Evolutionary conservation across 2,888 invertebrate species (phyloP).

Genomic region (Minunthozetes semirufus): DNA sequence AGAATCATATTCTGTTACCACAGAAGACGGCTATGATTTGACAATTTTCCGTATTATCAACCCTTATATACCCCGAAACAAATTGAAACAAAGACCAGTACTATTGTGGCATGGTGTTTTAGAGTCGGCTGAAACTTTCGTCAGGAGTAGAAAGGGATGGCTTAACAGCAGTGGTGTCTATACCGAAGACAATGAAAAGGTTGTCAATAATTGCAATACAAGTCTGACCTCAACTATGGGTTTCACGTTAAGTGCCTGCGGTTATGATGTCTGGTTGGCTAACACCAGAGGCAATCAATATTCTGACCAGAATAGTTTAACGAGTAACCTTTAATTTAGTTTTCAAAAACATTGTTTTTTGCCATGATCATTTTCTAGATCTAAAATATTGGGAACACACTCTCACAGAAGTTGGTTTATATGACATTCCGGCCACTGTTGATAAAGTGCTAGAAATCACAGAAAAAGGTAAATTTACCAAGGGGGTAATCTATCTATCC

Average conservation of each 20-base stretch:
- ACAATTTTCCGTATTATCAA: slow-evolving; percentile 25
- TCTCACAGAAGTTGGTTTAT: slow-evolving; percentile 18
- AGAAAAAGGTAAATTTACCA: slow-evolving; percentile 38
- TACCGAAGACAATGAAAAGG: background rate
- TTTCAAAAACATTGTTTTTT: background rate
- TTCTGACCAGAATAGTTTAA: background rate
- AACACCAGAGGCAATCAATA: slow-evolving; percentile 26
- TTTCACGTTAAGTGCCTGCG: slow-evolving; percentile 23
- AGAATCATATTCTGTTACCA: slow-evolving; percentile 8
- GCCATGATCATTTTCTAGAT: slow-evolving; percentile 4
- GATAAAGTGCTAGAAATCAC: background rate
- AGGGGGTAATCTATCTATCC: too few relatives aligned
- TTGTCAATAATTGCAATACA: slow-evolving; percentile 4
- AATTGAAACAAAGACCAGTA: slow-evolving; percentile 3
- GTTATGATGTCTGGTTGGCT: slow-evolving; percentile 32
- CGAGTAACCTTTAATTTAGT: too few relatives aligned
- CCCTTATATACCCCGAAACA: background rate
- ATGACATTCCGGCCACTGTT: slow-evolving; percentile 9
- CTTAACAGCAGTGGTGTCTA: slow-evolving; percentile 5
- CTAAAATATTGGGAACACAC: slow-evolving; percentile 18
- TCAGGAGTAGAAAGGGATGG: background rate
- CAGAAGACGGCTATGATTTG: slow-evolving; percentile 24
- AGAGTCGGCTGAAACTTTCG: slow-evolving; percentile 2
- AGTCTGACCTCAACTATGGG: slow-evolving; percentile 9
- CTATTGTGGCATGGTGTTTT: slow-evolving; percentile 30